These are phyloP conservation scores for Agrilus planipennis DNA, from an alignment of 1,140 invertebrate genomes.

Conservation along the genomic window DNA sequence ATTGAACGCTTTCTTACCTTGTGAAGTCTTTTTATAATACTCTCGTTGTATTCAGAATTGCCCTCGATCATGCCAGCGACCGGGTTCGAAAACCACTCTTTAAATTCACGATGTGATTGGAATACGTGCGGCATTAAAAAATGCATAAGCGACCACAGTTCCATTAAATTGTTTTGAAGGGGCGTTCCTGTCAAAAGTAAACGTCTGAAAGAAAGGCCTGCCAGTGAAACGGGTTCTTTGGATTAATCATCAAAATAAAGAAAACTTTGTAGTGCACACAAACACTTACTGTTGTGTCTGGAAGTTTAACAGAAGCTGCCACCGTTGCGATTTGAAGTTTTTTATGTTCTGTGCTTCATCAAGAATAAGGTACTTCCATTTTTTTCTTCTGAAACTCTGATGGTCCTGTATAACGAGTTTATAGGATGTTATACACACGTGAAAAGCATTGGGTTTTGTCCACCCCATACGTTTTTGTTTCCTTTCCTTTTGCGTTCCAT, in stretches of 20 bases:
- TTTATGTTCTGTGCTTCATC: constrained; percentile 99
- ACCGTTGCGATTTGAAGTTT: constrained; percentile 98
- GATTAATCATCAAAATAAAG: too few species aligned
- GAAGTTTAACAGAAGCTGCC: constrained; percentile 96
- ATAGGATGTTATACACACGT: constrained; percentile 99
- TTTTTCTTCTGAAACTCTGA: constrained; percentile 92
- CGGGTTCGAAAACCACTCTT: constrained; percentile 99
- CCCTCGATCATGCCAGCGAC: constrained; percentile 98
- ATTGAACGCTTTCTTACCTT: constrained; percentile 57
- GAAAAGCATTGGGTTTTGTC: constrained; percentile 99
- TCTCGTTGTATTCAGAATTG: constrained; percentile 87
- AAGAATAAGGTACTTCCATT: constrained; percentile 98
- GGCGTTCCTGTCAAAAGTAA: constrained; percentile 95
- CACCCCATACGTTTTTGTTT: constrained; percentile 91
- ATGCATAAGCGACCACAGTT: constrained; percentile 99
- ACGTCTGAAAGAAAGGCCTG: constrained; percentile 47
- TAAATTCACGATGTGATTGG: constrained; percentile 92
- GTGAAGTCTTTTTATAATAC: constrained; percentile 87
- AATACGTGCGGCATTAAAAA: constrained; percentile 99
- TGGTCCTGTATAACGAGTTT: constrained; percentile 99
- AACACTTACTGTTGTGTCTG: constrained; percentile 76
- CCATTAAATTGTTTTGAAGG: constrained; percentile 97
- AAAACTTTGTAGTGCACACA: too few species aligned
- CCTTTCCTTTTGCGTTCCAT: constrained; percentile 93
- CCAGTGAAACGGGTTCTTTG: background rate